Evolutionary conservation across 2,888 invertebrate genomes (phyloP), one percentile per base, ranked within the genome.

Genomic region (Lathronympha strigana): DNA sequence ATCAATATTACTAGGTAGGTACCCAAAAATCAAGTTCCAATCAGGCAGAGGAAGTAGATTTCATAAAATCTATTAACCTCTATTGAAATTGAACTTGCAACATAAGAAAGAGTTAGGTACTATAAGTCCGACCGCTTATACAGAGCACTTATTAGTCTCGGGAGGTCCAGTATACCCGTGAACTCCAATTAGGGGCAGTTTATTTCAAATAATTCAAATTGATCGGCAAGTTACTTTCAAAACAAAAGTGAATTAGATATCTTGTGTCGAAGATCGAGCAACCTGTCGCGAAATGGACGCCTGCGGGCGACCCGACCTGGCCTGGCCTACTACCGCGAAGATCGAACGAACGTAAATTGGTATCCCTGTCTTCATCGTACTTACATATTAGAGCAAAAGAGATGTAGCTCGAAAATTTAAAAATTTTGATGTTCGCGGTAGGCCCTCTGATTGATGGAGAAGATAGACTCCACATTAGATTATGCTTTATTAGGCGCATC

Each of bases 261-360:
- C 28, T 31, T 28, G 50, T 40, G 28, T 40, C 11, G 5, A 43
- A 38, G 3, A 72, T 38, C 21, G 64, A 58, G 68, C 69, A 73
- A 74, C 74, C 72, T 69, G 72, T 71, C 72, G 74, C 76, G 72
- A 77, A 76, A 78, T 70, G 74, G 60, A 67, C 71, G 63, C 70
- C 63, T 77, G 79, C 77, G 63, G 67, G 63, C 71, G 72, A 66
- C 72, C 73, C 71, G 74, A 78, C 71, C 57, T 28, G 8, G 25
- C 19, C 67, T 49, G 70, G 63, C 68, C 70, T n/a, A n/a, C n/a
- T n/a, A n/a, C n/a, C n/a, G n/a, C n/a, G n/a, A n/a, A n/a, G n/a
- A n/a, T n/a, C n/a, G n/a, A n/a, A n/a, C n/a, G n/a, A n/a, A n/a
- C n/a, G n/a, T n/a, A n/a, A n/a, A n/a, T n/a, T n/a, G n/a, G n/a